Evolutionary conservation across 2,797 vertebrate species (phyloP).

Genomic region (Enteromius afrohamiltoni): DNA sequence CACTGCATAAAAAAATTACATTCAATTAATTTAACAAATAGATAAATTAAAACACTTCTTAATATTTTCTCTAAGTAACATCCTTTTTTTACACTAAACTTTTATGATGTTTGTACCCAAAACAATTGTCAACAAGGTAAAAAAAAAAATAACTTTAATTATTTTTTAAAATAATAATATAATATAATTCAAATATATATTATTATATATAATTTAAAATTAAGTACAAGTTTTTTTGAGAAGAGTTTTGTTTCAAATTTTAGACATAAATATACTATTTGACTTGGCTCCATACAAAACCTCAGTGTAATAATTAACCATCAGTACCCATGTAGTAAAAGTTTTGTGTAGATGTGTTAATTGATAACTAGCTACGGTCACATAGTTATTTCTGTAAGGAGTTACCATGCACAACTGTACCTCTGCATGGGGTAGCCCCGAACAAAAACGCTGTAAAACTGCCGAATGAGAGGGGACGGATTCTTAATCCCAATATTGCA

Average conservation of each 20-base stretch:
- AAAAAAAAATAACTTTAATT: neutral
- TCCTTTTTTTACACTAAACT: neutral
- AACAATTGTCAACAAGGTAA: neutral
- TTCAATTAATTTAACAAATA: neutral
- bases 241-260: neutral
- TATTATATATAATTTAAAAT: too few species aligned
- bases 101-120: neutral
- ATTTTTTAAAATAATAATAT: neutral
- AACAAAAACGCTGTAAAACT: constrained; percentile 39
- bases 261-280: neutral
- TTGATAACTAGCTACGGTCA: constrained; percentile 50
- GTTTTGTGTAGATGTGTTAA: constrained; percentile 49
- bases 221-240: neutral
- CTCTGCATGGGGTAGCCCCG: constrained; percentile 42
- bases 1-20: neutral
- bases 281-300: neutral
- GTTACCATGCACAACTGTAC: constrained; percentile 19
- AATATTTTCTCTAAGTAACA: neutral
- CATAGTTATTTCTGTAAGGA: constrained; percentile 1
- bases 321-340: neutral
- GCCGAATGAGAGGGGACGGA: neutral
- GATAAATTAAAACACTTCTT: neutral
- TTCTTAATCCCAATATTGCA: constrained; percentile 5
- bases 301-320: constrained; percentile 41
- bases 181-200: neutral